phyloP scores from a whole-genome alignment of 2,888 invertebrate genomes.

The Chromoteleia sp. region DNA sequence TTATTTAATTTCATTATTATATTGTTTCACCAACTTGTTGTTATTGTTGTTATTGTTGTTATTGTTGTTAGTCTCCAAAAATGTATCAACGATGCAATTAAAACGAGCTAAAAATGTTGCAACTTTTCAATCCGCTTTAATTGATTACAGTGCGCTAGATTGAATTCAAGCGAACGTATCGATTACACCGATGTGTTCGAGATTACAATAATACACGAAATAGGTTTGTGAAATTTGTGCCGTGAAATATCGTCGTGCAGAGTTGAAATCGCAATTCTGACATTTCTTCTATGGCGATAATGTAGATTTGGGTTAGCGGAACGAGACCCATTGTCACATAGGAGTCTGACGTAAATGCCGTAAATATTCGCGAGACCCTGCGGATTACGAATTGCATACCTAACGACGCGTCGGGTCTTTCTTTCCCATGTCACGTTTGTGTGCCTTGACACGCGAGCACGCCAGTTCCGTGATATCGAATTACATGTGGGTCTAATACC shows the following conservation, averaged over 20 bases:
- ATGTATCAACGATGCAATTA: no score
- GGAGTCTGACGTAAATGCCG: conserved; percentile 55
- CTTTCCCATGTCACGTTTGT: conserved; percentile 61
- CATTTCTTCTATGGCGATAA: conserved; percentile 70
- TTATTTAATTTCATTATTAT: no score
- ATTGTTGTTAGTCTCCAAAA: no score
- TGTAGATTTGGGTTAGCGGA: conserved; percentile 80
- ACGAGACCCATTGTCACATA: conserved; percentile 71
- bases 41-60: no score
- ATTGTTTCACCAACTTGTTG: no score
- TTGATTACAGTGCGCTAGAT: no score
- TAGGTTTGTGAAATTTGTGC: conserved; percentile 19
- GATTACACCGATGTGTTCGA: no score
- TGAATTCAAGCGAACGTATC: no score
- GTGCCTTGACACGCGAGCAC: conserved; percentile 54
- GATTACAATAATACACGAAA: conserved; percentile 1
- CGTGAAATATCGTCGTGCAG: conserved; percentile 35
- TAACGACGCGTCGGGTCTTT: conserved; percentile 61
- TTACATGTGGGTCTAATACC: conserved; percentile 60
- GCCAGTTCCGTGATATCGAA: conserved; percentile 64
- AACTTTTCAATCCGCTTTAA: no score
- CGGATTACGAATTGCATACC: conserved; percentile 65
- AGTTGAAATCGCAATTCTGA: conserved; percentile 71
- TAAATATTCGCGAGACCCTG: conserved; percentile 47
- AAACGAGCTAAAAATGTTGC: no score